Conservation (phyloP, 2,797 vertebrate species). For the Saxicola maurus region DNA sequence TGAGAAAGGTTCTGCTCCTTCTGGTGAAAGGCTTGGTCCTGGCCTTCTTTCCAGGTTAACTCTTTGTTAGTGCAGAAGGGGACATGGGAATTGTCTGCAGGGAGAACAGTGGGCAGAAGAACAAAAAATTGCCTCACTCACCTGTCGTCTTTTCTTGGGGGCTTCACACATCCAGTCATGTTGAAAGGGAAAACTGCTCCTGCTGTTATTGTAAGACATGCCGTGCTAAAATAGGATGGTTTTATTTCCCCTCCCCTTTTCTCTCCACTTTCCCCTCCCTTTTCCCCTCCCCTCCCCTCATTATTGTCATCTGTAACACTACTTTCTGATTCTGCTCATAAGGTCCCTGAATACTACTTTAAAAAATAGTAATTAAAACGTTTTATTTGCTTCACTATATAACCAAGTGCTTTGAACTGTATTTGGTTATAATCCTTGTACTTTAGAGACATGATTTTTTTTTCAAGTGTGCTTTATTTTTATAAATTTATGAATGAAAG, state of each 20-base stretch:
- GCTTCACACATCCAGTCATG: not conserved
- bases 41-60: not conserved
- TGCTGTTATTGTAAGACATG: not conserved
- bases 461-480: not conserved
- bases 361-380: no score
- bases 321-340: not conserved
- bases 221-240: not conserved
- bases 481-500: not conserved
- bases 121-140: not conserved
- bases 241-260: not conserved
- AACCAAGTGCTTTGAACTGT: not conserved
- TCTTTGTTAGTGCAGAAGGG: not conserved
- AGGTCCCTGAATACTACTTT: not conserved
- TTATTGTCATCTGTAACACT: not conserved
- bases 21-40: not conserved
- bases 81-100: not conserved
- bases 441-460: not conserved
- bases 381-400: not conserved
- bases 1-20: not conserved
- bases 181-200: not conserved
- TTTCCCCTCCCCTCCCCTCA: no score
- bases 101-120: not conserved
- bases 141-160: not conserved
- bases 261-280: no score
- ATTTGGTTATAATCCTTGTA: not conserved